A percentile compares a stretch with the other conserved stretches of the same genome.
Conservation (phyloP, 2,113 vertebrate genomes). For the Corvus moneduloides region DNA sequence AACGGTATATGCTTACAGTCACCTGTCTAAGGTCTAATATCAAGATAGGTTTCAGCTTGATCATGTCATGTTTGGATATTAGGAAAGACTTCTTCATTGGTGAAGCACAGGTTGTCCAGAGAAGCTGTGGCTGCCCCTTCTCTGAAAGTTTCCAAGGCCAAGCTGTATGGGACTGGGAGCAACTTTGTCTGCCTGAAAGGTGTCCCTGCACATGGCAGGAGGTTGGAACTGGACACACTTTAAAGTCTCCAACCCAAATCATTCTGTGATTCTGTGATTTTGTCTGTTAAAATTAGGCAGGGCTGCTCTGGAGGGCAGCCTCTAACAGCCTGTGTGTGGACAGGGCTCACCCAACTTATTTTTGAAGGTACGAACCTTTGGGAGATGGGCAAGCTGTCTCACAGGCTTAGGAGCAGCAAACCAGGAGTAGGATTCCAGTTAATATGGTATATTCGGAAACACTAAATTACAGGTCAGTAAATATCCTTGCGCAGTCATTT, state of each 20-base stretch:
- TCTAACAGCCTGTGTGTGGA: fast-evolving
- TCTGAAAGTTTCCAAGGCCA: not conserved
- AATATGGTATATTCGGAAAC: not conserved
- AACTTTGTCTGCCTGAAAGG: not conserved
- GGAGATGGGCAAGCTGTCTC: not conserved
- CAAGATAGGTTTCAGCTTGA: not conserved
- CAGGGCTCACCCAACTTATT: fast-evolving
- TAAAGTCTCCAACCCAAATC: not conserved
- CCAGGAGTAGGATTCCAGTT: not conserved
- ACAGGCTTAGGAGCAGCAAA: not conserved
- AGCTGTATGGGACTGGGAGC: not conserved
- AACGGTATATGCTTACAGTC: not conserved
- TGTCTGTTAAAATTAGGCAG: not conserved
- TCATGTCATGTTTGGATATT: fast-evolving
- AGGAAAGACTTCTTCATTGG: not conserved
- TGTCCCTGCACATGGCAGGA: too few species aligned
- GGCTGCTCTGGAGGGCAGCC: not conserved
- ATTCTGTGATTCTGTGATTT: not conserved
- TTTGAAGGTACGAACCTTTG: not conserved
- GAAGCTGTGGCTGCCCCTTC: too few species aligned
- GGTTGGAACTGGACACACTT: not conserved
- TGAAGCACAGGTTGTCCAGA: not conserved
- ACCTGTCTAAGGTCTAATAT: not conserved
- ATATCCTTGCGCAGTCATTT: not conserved
- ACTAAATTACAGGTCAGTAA: not conserved